Evolutionary conservation across 1,140 invertebrate genomes (phyloP), one percentile per base, ranked within the genome.

Genomic region (Formica selysi): DNA sequence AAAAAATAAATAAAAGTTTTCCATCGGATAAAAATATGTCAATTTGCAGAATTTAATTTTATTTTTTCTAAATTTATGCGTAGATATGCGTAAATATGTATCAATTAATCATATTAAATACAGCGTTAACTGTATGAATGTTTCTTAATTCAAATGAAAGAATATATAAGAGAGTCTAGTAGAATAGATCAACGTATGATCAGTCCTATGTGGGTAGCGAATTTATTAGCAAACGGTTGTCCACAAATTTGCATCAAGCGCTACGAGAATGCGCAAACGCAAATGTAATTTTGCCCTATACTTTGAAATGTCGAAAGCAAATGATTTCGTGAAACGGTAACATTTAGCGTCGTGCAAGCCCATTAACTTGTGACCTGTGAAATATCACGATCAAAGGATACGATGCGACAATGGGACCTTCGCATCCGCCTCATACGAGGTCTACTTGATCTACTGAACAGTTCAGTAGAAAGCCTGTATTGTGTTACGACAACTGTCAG

Each of bases 151-250:
- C 26, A 62, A 41, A 7, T 13, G 36, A 44, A 16, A 81, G 38
- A 13, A 19, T 41, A 16, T 8, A n/a, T 64, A 54, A 54, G n/a
- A 54, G 13, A 38, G 11, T 19, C 13, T 54, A 67, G 78, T 83
- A 61, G 79, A 74, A n/a, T 19, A 26, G 44, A 7, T 41, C 68
- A 41, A 83, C 54, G 79, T 83, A 29, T 44, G 26, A 70, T 73
- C 68, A 73, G 54, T 26, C 79, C 41, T 32, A 36, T 71, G 22
- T n/a, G 54, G 19, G 26, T 7, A 36, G 8, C 54, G 57, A 83
- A 83, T 83, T 83, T 83, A 54, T 83, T 73, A 83, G 79, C 79
- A 36, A 70, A 57, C 38, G 79, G 54, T 73, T 7, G 41, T 48
- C 36, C 64, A 59, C 71, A 81, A 81, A 81, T 81, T 81, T 59